Evolutionary conservation across 2,888 invertebrate genomes (phyloP).

Genomic region (Drosophila rubida): DNA sequence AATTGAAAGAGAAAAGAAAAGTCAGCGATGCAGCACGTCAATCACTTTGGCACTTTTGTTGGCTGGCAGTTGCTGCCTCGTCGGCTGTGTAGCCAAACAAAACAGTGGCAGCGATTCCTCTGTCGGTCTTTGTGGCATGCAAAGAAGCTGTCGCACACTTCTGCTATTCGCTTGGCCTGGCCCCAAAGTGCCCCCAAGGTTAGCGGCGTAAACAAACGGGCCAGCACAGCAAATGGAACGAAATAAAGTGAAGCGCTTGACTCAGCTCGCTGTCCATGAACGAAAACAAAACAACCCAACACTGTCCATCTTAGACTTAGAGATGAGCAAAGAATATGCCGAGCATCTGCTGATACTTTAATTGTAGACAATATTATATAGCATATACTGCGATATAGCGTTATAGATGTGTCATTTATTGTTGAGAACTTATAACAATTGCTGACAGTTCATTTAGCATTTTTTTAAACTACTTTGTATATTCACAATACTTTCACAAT

Average conservation of each 20-base stretch:
- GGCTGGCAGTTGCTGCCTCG: slow-evolving; percentile 18
- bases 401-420: no score
- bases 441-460: no score
- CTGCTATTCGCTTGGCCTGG: slow-evolving; percentile 36
- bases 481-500: no score
- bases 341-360: background rate
- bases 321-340: slow-evolving; percentile 43
- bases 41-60: slow-evolving; percentile 64
- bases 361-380: no score
- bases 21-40: slow-evolving; percentile 59
- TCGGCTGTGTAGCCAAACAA: background rate
- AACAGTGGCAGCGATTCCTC: background rate
- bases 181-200: slow-evolving; percentile 73
- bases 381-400: no score
- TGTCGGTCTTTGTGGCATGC: slow-evolving; percentile 35
- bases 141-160: slow-evolving; percentile 35
- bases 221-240: slow-evolving; percentile 66
- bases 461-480: no score
- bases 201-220: slow-evolving; percentile 71
- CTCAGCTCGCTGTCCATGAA: slow-evolving; percentile 3
- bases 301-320: slow-evolving; percentile 46
- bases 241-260: slow-evolving; percentile 53
- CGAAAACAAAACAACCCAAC: slow-evolving; percentile 1
- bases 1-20: slow-evolving; percentile 60
- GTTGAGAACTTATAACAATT: no score